Percentiles rank a stretch among this genome's conserved stretches.
These are phyloP conservation scores for Remorina albescens DNA, from an alignment of 2,797 vertebrate genomes.

Conservation along the genomic window DNA sequence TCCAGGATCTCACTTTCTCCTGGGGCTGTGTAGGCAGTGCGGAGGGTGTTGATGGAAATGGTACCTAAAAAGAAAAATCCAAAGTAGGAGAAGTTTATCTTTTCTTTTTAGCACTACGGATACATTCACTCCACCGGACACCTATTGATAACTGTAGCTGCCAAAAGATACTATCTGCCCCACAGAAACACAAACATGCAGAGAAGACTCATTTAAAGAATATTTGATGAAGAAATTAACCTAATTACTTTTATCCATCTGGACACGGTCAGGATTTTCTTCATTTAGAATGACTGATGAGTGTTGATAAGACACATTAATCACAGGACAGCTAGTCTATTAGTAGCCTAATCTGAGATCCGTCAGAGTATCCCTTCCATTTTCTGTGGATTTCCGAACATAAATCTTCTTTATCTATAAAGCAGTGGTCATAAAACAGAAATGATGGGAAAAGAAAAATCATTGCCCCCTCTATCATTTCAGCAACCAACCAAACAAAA, in stretches of 20 bases:
- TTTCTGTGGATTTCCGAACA: conserved; percentile 76
- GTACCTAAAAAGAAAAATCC: conserved; percentile 85
- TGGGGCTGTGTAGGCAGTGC: conserved; percentile 94
- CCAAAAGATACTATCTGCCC: conserved; percentile 6
- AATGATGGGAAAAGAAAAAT: conserved; percentile 68
- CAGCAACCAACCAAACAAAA: conserved; percentile 60
- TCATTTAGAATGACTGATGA: conserved; percentile 81
- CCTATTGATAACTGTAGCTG: conserved; percentile 12
- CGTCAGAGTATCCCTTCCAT: conserved; percentile 77
- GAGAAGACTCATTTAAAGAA: conserved; percentile 52
- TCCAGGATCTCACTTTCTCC: conserved; percentile 98
- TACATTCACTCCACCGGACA: neutral
- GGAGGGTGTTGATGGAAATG: conserved; percentile 96
- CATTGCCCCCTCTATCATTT: conserved; percentile 74
- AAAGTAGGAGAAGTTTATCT: conserved; percentile 25
- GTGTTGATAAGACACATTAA: conserved; percentile 79
- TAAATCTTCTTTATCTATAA: conserved; percentile 83
- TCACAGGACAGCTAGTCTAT: conserved; percentile 78
- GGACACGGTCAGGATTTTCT: conserved; percentile 75
- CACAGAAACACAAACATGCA: conserved; percentile 40
- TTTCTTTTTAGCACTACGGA: neutral
- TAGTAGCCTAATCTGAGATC: conserved; percentile 80
- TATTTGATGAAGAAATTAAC: conserved; percentile 75
- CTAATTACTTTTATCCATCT: conserved; percentile 80
- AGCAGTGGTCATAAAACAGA: conserved; percentile 75